Evolutionary conservation across 2,888 invertebrate genomes (phyloP), one percentile per base, ranked within the genome.

Genomic region (Octodonta nipae): DNA sequence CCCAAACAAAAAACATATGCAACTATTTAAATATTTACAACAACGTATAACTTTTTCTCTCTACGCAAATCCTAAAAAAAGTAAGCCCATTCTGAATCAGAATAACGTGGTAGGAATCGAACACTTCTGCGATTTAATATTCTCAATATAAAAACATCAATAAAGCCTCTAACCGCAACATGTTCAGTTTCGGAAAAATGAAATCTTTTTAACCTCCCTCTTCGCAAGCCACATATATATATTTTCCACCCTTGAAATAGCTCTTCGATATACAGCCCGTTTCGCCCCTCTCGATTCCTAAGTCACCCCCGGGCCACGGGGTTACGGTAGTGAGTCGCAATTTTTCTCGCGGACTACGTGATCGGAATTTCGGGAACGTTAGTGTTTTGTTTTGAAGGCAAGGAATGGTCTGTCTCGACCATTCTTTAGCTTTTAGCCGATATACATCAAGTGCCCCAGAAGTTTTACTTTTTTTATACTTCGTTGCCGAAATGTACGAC

Each of bases 341-440:
- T 61, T 61, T 61, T 61, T 61, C 61, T 60, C 58, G 60, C 58
- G 55, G 56, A 43, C 53, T 60, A 61, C 61, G 61, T 61, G 61
- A 56, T 56, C 52, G 49, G 61, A 60, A 61, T 61, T 49, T 49
- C 37, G 38, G 45, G 44, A 46, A 39, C 44, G 44, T 46, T 41
- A 47, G 47, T 56, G 56, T 58, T 56, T 56, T 60, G 56, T 58
- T 58, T 56, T 56, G 51, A 51, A 51, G 49, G 47, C 35, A 41
- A 43, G 26, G 36, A 33, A 36, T 33, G 36, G 36, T 36, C 36
- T 33, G 32, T 36, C 28, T 29, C 36, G 34, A 27, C 33, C 36
- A 25, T 29, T 29, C 31, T 28, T 28, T 28, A 32, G 15, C 25
- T 29, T 16, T 15, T 15, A 16, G 28, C 12, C 22, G 22, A 22